Evolutionary conservation across 1,140 invertebrate species (phyloP).

Genomic region (Aculops lycopersici): DNA sequence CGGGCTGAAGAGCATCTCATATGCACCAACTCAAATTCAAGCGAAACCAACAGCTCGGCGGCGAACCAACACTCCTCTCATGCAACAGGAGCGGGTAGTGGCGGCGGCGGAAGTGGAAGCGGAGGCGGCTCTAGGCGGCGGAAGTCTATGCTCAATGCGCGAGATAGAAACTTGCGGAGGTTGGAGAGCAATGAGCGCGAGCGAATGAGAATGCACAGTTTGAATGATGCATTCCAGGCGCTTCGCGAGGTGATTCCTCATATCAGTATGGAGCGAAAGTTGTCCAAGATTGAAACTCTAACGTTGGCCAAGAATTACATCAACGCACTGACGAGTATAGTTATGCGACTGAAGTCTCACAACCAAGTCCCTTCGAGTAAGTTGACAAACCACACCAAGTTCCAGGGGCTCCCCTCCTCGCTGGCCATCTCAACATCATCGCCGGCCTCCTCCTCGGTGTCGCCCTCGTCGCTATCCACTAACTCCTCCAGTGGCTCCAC

Average conservation of each 20-base stretch:
- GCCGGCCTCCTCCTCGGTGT: not conserved
- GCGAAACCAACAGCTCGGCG: no score
- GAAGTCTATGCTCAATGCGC: constrained; percentile 32
- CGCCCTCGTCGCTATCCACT: not conserved
- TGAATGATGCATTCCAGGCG: constrained; percentile 59
- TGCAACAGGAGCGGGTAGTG: constrained; percentile 2
- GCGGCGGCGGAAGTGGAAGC: not conserved
- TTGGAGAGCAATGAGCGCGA: constrained; percentile 57
- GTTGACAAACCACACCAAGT: no score
- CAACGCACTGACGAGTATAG: constrained; percentile 53
- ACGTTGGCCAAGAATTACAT: constrained; percentile 64
- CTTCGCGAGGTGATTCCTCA: constrained; percentile 54
- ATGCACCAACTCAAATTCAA: no score
- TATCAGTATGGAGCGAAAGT: constrained; percentile 42
- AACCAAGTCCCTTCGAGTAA: no score
- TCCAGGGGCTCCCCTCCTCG: not conserved
- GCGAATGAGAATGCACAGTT: constrained; percentile 50
- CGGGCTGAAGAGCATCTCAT: no score
- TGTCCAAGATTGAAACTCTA: constrained; percentile 51
- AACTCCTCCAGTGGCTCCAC: no score
- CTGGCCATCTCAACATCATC: not conserved
- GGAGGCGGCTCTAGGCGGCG: constrained; percentile 18
- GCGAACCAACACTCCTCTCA: no score
- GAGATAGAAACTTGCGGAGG: constrained; percentile 41
- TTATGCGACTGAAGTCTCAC: constrained; percentile 44